A percentile compares a stretch with the other conserved stretches of the same genome.
These are phyloP conservation scores for Slavum lentiscoides DNA, from an alignment of 2,888 invertebrate genomes.

Conservation along the genomic window DNA sequence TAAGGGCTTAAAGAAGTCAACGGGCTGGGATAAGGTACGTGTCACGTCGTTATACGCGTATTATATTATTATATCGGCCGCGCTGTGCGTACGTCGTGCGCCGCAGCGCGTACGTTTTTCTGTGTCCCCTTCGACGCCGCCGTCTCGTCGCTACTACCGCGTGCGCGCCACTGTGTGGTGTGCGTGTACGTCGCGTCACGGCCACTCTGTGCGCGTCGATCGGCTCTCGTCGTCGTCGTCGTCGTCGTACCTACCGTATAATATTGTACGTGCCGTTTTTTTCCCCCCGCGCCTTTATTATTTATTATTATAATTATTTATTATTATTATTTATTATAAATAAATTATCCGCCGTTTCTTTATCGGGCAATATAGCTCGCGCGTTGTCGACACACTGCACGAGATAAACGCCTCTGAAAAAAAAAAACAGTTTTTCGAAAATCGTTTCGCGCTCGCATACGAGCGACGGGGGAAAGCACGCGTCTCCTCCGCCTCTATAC, in stretches of 20 bases:
- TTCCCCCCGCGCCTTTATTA: background rate
- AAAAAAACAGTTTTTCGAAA: background rate
- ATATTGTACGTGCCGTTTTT: background rate
- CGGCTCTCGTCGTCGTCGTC: background rate
- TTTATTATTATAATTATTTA: too few species aligned
- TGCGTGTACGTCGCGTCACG: background rate
- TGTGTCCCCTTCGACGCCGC: too few species aligned
- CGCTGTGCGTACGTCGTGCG: too few species aligned
- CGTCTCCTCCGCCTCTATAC: too few species aligned
- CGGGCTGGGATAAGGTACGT: too few species aligned
- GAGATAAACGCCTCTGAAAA: background rate
- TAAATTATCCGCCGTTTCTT: background rate
- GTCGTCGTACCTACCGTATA: too few species aligned
- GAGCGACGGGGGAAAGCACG: too few species aligned
- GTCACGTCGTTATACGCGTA: too few species aligned
- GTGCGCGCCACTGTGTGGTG: background rate
- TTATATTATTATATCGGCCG: too few species aligned
- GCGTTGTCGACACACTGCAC: background rate
- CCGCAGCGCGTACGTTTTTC: too few species aligned
- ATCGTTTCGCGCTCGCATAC: background rate
- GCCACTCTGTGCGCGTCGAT: slow-evolving; percentile 1
- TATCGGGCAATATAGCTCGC: background rate
- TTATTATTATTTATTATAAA: background rate
- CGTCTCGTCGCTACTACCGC: too few species aligned
- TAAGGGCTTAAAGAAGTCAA: too few species aligned